phyloP scores from a whole-genome alignment of 2,113 vertebrate species.

The Erpornis zantholeuca region DNA sequence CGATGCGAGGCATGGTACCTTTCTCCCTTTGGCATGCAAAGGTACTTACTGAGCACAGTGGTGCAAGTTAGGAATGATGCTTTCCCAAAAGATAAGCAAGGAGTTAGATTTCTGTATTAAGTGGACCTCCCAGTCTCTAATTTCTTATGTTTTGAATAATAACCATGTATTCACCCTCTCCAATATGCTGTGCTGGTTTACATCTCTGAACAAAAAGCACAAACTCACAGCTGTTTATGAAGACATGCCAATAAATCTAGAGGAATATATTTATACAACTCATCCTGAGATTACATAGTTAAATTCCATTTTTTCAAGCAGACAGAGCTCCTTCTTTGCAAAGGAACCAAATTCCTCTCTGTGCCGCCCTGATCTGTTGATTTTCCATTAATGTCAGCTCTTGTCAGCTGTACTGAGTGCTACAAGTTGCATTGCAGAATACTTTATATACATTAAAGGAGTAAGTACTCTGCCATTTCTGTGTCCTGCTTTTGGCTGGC shows the following conservation, averaged over 20 bases:
- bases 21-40: neutral
- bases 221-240: conserved; percentile 30
- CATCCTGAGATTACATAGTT: neutral
- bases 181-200: conserved; percentile 12
- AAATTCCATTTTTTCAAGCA: neutral
- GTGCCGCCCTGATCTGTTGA: conserved; percentile 13
- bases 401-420: neutral
- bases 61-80: neutral
- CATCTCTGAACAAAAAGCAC: conserved; percentile 23
- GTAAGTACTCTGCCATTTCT: neutral
- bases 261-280: conserved; percentile 20
- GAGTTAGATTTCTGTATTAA: neutral
- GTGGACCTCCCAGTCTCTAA: neutral
- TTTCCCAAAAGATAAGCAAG: neutral
- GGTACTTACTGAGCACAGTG: neutral
- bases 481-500: neutral
- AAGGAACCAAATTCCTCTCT: neutral
- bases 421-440: neutral
- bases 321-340: neutral
- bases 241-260: conserved; percentile 31
- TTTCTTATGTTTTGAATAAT: neutral
- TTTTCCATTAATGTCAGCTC: conserved; percentile 25
- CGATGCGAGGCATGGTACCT: neutral
- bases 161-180: neutral
- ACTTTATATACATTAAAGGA: neutral